phyloP scores from a whole-genome alignment of 2,113 vertebrate species.

The Anas platyrhynchos region DNA sequence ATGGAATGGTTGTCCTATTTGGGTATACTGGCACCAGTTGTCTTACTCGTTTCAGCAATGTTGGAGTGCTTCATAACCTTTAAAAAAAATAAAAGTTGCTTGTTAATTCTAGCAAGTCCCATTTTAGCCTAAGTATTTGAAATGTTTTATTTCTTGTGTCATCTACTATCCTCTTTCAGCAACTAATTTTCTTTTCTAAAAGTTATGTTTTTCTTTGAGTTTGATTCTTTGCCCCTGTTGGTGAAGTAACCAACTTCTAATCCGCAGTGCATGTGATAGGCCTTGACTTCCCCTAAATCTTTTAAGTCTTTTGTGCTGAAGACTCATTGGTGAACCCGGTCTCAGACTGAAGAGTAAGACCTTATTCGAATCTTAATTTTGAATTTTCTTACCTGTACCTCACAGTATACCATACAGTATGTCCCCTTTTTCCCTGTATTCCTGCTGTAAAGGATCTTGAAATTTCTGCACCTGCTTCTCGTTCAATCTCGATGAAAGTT shows the following conservation, averaged over 20 bases:
- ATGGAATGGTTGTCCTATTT: constrained; percentile 1
- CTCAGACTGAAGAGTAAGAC: neutral
- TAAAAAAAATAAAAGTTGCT: neutral
- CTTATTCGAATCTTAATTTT: neutral
- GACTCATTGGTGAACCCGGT: neutral
- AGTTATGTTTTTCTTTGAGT: neutral
- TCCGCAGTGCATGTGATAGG: neutral
- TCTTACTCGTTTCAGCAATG: neutral
- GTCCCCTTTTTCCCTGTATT: neutral
- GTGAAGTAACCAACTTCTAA: neutral
- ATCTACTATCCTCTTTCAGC: neutral
- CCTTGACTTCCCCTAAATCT: neutral
- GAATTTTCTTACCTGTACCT: neutral
- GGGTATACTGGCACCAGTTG: neutral
- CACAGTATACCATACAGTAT: neutral
- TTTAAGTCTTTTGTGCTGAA: neutral
- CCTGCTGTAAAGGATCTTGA: neutral
- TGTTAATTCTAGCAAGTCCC: neutral
- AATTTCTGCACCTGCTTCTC: neutral
- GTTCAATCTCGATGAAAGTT: neutral
- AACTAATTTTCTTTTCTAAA: neutral
- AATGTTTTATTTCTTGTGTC: neutral
- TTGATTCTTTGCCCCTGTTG: neutral
- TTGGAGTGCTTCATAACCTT: neutral
- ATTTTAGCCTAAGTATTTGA: neutral